A percentile compares a stretch with the other conserved stretches of the same genome.
Conservation (phyloP, 2,113 vertebrate genomes). For the Polypterus senegalus region DNA sequence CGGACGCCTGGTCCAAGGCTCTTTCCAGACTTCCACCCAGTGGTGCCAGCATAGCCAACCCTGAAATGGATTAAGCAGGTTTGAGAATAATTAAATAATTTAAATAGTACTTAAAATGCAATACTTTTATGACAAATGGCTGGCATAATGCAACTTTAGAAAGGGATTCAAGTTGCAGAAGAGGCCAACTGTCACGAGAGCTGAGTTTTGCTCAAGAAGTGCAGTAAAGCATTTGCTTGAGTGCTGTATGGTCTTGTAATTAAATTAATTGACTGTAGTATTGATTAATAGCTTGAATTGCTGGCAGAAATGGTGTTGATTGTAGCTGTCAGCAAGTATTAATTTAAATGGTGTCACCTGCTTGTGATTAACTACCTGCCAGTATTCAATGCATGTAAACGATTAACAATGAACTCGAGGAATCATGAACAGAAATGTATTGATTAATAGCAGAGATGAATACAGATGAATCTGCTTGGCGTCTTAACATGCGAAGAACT, state of each 20-base stretch:
- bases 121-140: no score
- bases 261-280: slow-evolving; percentile 19
- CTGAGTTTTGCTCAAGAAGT: neutral
- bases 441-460: slow-evolving; percentile 14
- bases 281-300: slow-evolving; percentile 20
- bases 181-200: no score
- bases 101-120: no score
- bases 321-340: slow-evolving; percentile 19
- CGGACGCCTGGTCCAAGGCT: no score
- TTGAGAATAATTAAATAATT: no score
- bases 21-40: no score
- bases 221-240: neutral
- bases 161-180: no score
- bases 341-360: slow-evolving; percentile 19
- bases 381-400: slow-evolving; percentile 5
- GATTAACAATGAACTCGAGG: slow-evolving; percentile 3
- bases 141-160: no score
- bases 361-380: slow-evolving; percentile 17
- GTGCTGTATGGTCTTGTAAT: slow-evolving; percentile 12
- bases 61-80: no score
- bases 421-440: slow-evolving; percentile 3
- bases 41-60: no score
- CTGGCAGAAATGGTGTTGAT: slow-evolving; percentile 13
- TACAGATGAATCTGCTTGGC: slow-evolving; percentile 6
- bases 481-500: slow-evolving; percentile 11